These are phyloP conservation scores for Albula glossodonta DNA, from an alignment of 2,113 vertebrate genomes.

Conservation along the genomic window DNA sequence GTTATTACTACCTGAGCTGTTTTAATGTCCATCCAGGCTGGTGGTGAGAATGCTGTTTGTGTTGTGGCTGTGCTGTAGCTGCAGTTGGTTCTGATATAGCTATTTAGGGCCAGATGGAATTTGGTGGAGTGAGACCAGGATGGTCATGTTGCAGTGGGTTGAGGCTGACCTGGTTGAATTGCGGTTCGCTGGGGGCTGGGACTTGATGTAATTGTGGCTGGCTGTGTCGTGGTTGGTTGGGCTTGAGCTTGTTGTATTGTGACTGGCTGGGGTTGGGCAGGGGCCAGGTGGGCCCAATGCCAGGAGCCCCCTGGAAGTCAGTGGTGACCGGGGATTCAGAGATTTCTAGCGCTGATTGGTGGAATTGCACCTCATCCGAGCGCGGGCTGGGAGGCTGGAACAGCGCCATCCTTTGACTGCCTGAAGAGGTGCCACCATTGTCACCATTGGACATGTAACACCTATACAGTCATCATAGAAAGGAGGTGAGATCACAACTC, in stretches of 20 bases:
- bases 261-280: neutral
- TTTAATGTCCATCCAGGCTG: neutral
- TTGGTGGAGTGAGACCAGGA: neutral
- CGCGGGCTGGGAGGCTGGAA: conserved; percentile 16
- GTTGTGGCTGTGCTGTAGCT: neutral
- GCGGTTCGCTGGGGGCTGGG: neutral
- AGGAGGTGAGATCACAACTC: neutral
- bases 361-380: conserved; percentile 38
- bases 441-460: neutral
- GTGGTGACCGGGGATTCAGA: conserved; percentile 24
- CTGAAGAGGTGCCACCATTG: too few relatives aligned
- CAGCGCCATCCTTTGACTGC: conserved; percentile 17
- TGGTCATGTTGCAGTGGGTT: conserved; percentile 16
- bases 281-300: conserved; percentile 32
- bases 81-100: neutral
- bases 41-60: neutral
- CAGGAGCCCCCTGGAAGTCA: conserved; percentile 44
- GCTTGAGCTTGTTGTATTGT: neutral
- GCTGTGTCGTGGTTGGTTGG: neutral
- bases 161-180: neutral
- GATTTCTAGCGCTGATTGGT: conserved; percentile 40
- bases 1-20: neutral
- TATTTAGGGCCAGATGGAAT: neutral
- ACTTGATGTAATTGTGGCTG: conserved; percentile 10
- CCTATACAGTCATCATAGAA: conserved; percentile 2